These are phyloP conservation scores for Listrodromus nycthemerus DNA, from an alignment of 2,888 invertebrate species.

Conservation along the genomic window DNA sequence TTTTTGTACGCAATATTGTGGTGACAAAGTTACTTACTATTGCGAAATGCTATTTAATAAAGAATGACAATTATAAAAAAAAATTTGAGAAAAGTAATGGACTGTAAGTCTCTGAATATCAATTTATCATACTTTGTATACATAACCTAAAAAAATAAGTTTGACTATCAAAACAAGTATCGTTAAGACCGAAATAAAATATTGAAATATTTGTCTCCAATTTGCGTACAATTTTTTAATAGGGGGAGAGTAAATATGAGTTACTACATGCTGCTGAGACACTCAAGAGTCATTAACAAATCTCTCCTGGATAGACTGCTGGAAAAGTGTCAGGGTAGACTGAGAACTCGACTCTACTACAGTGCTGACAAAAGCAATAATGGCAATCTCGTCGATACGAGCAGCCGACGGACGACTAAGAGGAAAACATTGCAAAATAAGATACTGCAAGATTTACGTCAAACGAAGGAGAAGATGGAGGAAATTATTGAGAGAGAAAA, in stretches of 20 bases:
- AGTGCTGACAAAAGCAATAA: conserved; percentile 71
- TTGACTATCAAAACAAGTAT: background rate
- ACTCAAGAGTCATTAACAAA: conserved; percentile 70
- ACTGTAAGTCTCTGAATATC: background rate
- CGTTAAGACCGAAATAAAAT: background rate
- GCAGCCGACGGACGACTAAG: conserved; percentile 64
- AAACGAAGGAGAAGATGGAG: conserved; percentile 88
- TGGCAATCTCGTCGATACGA: conserved; percentile 65
- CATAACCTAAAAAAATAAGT: conserved; percentile 19
- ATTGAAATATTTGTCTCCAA: background rate
- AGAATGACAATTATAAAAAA: background rate
- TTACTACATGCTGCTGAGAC: conserved; percentile 71
- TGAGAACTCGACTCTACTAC: conserved; percentile 75
- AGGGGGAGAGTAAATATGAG: conserved; percentile 73
- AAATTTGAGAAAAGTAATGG: background rate
- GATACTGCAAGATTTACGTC: conserved; percentile 77
- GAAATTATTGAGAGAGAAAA: conserved; percentile 94
- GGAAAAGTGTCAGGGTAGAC: conserved; percentile 74
- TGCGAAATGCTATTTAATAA: background rate
- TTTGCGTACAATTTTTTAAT: conserved; percentile 9
- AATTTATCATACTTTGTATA: background rate
- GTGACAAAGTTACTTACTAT: background rate
- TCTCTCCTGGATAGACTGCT: conserved; percentile 75
- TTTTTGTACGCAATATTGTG: conserved; percentile 10
- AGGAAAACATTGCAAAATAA: conserved; percentile 76